Base-by-base conservation (phyloP, 2,113 vertebrate genomes). In the Clupea harengus region DNA sequence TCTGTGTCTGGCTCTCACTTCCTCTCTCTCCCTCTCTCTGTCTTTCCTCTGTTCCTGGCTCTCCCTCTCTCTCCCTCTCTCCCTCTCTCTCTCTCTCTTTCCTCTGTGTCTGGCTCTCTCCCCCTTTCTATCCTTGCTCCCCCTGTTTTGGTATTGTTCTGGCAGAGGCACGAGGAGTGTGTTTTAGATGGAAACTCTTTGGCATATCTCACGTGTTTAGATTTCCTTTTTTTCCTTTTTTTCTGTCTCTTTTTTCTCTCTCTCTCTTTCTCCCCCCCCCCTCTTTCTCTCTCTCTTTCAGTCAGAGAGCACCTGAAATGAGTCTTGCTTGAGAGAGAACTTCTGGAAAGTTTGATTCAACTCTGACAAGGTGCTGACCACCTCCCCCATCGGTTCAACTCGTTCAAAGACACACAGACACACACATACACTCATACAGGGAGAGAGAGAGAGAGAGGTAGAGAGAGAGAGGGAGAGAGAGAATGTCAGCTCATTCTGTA, bases 281-380 rank as follows among this genome's bases (percentile, higher is more conserved):
- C 22, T 64, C 60, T 45, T n/a, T 82, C 44, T 89, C 45, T 52
- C 10, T 13, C 15, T 39, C 64, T 80, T 39, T 49, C 22, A 86
- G 10, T 13, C 81, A 86, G 64, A 50, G 81, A 89, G 80, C 89
- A 92, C 89, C 90, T 92, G 88, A 92, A 89, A 85, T 89, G 91
- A 17, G 28, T 46, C n/a, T 13, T 85, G 82, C 28, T 84, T 86
- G 84, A 20, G 32, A 50, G 32, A 44, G 22, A 89, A 88, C 87
- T 17, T 9, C 89, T 93, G 92, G 92, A 94, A 93, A 93, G 90
- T 91, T 91, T 94, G 92, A 94, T 92, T 92, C 91, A 88, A 91
- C 81, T 25, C 39, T 81, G 72, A 15, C 20, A 75, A 75, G n/a
- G n/a, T 75, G 67, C 67, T 75, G 67, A 75, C 32, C 22, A 25